phyloP scores from a whole-genome alignment of 1,140 invertebrate species.

The Saccostrea cuccullata region DNA sequence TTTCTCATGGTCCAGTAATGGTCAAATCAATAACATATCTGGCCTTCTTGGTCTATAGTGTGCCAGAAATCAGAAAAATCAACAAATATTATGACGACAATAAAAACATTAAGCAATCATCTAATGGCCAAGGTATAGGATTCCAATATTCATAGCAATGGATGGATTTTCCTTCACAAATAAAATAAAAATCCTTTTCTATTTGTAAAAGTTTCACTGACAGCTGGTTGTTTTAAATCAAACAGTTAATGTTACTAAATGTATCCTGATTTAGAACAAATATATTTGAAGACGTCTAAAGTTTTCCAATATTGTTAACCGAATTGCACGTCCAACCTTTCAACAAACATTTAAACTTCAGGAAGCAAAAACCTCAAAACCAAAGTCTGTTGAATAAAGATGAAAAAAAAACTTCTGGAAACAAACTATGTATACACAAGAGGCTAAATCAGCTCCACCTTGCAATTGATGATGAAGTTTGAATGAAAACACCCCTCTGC shows the following conservation, averaged over 20 bases:
- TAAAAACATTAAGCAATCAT: conserved; percentile 33
- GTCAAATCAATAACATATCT: not conserved
- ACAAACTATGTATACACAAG: conserved; percentile 16
- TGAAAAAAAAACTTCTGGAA: not conserved
- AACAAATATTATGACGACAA: conserved; percentile 31
- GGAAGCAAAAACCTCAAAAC: conserved; percentile 5
- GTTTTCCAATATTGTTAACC: not conserved
- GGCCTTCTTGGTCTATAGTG: conserved; percentile 3
- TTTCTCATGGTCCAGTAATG: conserved; percentile 37
- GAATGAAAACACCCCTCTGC: not conserved
- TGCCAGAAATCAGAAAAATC: conserved; percentile 26
- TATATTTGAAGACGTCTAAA: not conserved
- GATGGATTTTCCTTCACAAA: not conserved
- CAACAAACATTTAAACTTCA: not conserved
- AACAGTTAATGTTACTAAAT: not conserved
- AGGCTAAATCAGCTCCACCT: conserved; percentile 7
- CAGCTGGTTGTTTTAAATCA: not conserved
- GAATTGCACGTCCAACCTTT: not conserved
- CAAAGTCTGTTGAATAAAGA: too few species aligned
- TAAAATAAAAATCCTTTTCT: not conserved
- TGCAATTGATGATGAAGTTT: conserved; percentile 15
- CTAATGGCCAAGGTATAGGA: not conserved
- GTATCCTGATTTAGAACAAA: not conserved
- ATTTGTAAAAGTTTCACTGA: not conserved
- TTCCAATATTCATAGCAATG: conserved; percentile 12